Evolutionary conservation across 2,888 invertebrate genomes (phyloP), one percentile per base, ranked within the genome.

Genomic region (Trichopria drosophilae): DNA sequence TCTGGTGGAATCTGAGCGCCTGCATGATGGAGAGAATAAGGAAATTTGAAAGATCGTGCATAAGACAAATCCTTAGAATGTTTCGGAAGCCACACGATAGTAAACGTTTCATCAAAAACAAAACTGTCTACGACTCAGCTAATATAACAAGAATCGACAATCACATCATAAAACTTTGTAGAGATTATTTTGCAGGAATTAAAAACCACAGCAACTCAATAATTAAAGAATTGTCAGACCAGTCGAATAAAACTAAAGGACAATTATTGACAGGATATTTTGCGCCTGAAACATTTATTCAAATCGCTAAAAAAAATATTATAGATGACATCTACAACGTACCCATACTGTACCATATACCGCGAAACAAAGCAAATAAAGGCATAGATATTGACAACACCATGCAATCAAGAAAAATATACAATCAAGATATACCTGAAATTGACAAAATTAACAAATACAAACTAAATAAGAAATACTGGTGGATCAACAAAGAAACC

Each of bases 21-120:
- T 12, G 54, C 1, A n/a, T 29, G 3, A 55, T 55, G 40, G 53
- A 60, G 51, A 55, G 50, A 24, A 1, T 59, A 1, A 32, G 60
- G 23, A 35, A 4, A 20, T 51, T 51, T 15, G 51, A 51, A 15
- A 22, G 51, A 7, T 34, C 32, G 23, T 51, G 46, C 23, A 22
- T 51, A 3, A 18, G 51, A 36, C 24, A 31, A 2, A 39, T 29
- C 10, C 37, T 43, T 2, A n/a, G 18, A 6, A 43, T 16, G 10
- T 40, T 46, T 31, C 16, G 46, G 15, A n/a, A 26, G 22, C 13
- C 39, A 1, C 40, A 41, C 7, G 7, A 7, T 2, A n/a, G 13
- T 1, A 31, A 31, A 16, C 29, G 7, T 5, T 19, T n/a, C 12
- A 31, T 32, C 1, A 31, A 10, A n/a, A 42, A 22, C n/a, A 42